phyloP scores from a whole-genome alignment of 2,113 vertebrate genomes.

The Limanda limanda region DNA sequence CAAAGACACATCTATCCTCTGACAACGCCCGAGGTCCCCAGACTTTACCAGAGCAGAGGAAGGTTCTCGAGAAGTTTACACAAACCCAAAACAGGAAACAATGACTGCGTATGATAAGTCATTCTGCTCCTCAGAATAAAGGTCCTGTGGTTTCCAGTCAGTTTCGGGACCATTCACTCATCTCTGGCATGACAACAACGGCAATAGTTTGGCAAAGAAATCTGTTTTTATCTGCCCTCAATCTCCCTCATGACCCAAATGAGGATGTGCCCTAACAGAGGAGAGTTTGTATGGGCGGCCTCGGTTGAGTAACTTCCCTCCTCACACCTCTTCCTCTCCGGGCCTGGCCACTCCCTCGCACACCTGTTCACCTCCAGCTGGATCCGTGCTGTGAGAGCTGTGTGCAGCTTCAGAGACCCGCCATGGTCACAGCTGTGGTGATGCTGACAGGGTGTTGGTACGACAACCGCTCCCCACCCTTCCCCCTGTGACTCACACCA shows the following conservation, averaged over 20 bases:
- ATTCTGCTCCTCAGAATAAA: slow-evolving; percentile 46
- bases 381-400: background rate
- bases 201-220: background rate
- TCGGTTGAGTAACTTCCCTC: slow-evolving; percentile 56
- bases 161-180: slow-evolving; percentile 4
- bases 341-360: slow-evolving; percentile 45
- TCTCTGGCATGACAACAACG: slow-evolving; percentile 8
- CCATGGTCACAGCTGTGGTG: slow-evolving; percentile 29
- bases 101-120: slow-evolving; percentile 42
- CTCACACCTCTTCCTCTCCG: slow-evolving; percentile 59
- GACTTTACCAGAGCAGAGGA: slow-evolving; percentile 12
- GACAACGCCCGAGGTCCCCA: background rate
- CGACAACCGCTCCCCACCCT: slow-evolving; percentile 28
- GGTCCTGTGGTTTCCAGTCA: slow-evolving; percentile 30
- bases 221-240: background rate
- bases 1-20: slow-evolving; percentile 17
- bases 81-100: slow-evolving; percentile 63
- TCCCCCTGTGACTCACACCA: slow-evolving; percentile 53
- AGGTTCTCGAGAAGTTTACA: slow-evolving; percentile 15
- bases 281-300: slow-evolving; percentile 27
- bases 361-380: slow-evolving; percentile 62
- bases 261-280: slow-evolving; percentile 16
- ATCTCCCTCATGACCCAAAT: slow-evolving; percentile 5
- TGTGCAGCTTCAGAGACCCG: slow-evolving; percentile 4
- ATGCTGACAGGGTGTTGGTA: slow-evolving; percentile 28